Evolutionary conservation across 35 echinoderm and acorn worm species (phyloP).

Genomic region (Ophiothrix spiculata): DNA sequence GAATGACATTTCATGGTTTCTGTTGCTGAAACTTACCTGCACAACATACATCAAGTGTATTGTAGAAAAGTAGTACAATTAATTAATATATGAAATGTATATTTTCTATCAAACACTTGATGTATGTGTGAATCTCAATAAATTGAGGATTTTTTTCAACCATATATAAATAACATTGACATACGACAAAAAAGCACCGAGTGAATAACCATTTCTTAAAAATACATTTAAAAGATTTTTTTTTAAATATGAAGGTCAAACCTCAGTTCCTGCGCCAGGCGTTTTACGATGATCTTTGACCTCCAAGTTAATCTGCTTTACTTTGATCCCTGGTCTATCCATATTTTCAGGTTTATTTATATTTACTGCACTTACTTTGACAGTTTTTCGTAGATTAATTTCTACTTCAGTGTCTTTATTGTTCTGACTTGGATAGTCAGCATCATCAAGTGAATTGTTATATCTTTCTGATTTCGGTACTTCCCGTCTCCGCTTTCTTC

Average conservation of each 20-base stretch:
- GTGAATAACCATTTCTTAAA: no score
- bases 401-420: slow-evolving; percentile 49
- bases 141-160: no score
- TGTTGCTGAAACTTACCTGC: no score
- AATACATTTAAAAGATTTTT: neutral
- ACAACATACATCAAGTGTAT: no score
- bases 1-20: no score
- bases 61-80: no score
- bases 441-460: neutral
- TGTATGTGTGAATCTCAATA: no score
- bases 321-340: slow-evolving; percentile 55
- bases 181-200: no score
- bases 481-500: slow-evolving; percentile 1
- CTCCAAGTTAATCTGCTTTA: slow-evolving; percentile 97
- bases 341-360: slow-evolving; percentile 77
- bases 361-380: slow-evolving; percentile 83
- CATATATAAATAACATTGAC: no score
- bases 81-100: no score
- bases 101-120: no score
- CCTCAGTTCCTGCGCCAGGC: slow-evolving; percentile 68
- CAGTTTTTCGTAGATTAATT: slow-evolving; percentile 86
- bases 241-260: slow-evolving; percentile 47
- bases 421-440: neutral
- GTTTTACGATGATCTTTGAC: slow-evolving; percentile 53
- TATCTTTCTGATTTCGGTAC: neutral